Evolutionary conservation across 1,140 invertebrate genomes (phyloP).

Genomic region (Danaus plexippus): DNA sequence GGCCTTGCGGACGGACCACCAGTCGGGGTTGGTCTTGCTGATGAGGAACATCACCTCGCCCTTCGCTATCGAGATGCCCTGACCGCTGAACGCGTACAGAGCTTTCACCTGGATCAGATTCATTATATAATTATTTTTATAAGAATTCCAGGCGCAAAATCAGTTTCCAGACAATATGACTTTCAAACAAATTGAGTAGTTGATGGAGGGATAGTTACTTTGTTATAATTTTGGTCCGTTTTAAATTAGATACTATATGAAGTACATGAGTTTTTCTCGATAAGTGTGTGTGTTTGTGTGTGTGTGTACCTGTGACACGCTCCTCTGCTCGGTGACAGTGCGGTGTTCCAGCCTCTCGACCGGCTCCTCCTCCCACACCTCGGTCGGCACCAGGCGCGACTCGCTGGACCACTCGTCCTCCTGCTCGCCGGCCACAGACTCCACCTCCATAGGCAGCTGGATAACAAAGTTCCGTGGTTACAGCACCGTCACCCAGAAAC

Average conservation of each 20-base stretch:
- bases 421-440: conserved; percentile 74
- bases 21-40: conserved; percentile 96
- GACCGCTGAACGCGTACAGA: conserved; percentile 92
- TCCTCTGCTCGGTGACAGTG: conserved; percentile 87
- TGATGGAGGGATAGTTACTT: too few relatives aligned
- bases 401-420: conserved; percentile 85
- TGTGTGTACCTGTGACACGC: conserved; percentile 82
- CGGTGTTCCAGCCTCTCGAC: conserved; percentile 87
- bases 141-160: too few relatives aligned
- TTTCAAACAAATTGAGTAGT: too few relatives aligned
- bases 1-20: conserved; percentile 96
- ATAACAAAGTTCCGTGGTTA: not conserved
- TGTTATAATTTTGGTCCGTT: too few relatives aligned
- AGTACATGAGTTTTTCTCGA: too few relatives aligned
- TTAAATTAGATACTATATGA: too few relatives aligned
- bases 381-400: conserved; percentile 85
- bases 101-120: conserved; percentile 76
- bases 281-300: too few relatives aligned
- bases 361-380: conserved; percentile 92
- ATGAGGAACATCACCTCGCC: conserved; percentile 95
- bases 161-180: too few relatives aligned
- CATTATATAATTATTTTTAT: not conserved
- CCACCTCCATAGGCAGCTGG: conserved; percentile 77
- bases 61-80: conserved; percentile 94
- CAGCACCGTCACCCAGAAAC: not conserved